Evolutionary conservation across 2,797 vertebrate species (phyloP), one percentile per base, ranked within the genome.

Genomic region (Capromys pilorides): DNA sequence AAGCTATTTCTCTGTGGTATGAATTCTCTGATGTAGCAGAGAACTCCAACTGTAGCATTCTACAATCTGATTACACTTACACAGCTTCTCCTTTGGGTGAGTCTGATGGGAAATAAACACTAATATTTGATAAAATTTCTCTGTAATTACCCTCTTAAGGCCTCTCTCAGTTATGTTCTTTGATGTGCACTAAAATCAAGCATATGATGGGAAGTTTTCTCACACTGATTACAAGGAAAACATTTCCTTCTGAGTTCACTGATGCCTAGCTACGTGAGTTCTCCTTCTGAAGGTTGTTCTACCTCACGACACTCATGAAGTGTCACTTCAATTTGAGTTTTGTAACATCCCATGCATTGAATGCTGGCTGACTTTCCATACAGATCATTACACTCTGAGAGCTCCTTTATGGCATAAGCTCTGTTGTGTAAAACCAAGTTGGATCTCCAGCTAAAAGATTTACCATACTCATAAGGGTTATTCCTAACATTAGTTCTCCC

Each of bases 11-110:
- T 62, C 59, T 69, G 73, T 19, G 24, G 67, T 79, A 83, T 92
- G 91, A 71, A 41, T 96, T 73, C 79, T 95, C 94, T 83, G 87
- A 41, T 86, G 90, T 85, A 59, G 57, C 45, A 78, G 57, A 28
- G 86, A 94, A 39, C 62, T 49, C 49, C 69, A 59, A 7, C 36
- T 69, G 67, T 95, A 95, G 24, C 24, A n/a, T 62, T 94, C 90
- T 81, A 64, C 64, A 33, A 9, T 33, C 49, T 64, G n/a, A 86
- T 69, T 61, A 78, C 71, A 88, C 1, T 41, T 16, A n/a, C 10
- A 54, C 36, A 54, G 21, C 6, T 71, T 61, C n/a, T 71, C 21
- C 41, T 49, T 31, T 80, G 1, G 16, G 57, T 62, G 79, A 78
- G 31, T 90, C 39, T 41, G 41, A 26, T 73, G 28, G 41, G 93